A percentile compares a stretch with the other conserved stretches of the same genome.
Conservation (phyloP, 2,888 invertebrate genomes). For the Coremacera marginata region DNA sequence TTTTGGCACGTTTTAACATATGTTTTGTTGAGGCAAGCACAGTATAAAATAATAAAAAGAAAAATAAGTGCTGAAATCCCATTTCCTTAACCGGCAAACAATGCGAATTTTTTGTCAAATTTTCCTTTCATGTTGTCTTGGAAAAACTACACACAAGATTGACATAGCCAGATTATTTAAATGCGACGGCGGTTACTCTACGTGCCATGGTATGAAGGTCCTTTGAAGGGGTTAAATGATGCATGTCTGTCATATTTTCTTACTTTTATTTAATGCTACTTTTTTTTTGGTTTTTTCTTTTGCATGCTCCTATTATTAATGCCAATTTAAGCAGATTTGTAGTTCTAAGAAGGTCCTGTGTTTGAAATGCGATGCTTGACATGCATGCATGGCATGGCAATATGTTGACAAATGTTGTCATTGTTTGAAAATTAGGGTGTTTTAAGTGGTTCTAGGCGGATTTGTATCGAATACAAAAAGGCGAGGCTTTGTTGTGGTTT, state of each 20-base stretch:
- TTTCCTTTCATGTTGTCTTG: conserved; percentile 7
- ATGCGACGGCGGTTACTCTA: not conserved
- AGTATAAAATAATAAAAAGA: not conserved
- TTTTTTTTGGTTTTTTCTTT: not conserved
- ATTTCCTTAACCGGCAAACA: conserved; percentile 32
- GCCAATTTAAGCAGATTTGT: conserved; percentile 33
- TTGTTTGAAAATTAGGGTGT: conserved; percentile 31
- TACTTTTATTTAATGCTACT: not conserved
- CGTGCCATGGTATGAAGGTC: not conserved
- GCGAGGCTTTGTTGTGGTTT: not conserved
- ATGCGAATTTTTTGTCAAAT: conserved; percentile 15
- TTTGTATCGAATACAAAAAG: not conserved
- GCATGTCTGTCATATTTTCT: conserved; percentile 14
- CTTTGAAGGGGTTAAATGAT: conserved; percentile 20
- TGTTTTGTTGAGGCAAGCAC: not conserved
- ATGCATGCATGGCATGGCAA: not conserved
- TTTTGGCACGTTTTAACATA: conserved; percentile 9
- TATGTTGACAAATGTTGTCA: conserved; percentile 37
- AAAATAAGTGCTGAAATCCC: conserved; percentile 21
- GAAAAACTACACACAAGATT: conserved; percentile 17
- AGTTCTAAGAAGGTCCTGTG: conserved; percentile 23
- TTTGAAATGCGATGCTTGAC: conserved; percentile 12
- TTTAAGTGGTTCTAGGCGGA: conserved; percentile 22
- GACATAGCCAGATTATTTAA: conserved; percentile 36
- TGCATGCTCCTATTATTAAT: conserved; percentile 4